These are phyloP conservation scores for Catostomus latipinnis DNA, from an alignment of 2,797 vertebrate species.

Conservation along the genomic window DNA sequence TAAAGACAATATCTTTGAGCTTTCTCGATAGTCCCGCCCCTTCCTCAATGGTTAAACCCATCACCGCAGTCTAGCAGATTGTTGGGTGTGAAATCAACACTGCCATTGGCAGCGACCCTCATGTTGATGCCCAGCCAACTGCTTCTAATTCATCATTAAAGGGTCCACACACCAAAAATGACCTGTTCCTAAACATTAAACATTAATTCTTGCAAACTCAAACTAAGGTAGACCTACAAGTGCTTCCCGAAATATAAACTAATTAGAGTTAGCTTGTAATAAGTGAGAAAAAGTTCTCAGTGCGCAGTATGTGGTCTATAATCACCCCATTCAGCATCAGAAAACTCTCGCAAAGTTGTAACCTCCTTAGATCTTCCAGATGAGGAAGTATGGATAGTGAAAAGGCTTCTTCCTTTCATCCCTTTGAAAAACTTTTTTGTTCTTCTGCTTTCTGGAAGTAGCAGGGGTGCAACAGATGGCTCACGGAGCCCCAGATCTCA, in stretches of 20 bases:
- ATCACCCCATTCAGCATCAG: slow-evolving; percentile 8
- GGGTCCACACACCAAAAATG: background rate
- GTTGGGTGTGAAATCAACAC: slow-evolving; percentile 54
- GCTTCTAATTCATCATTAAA: slow-evolving; percentile 1
- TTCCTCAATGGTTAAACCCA: slow-evolving; percentile 30
- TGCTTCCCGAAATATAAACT: slow-evolving; percentile 15
- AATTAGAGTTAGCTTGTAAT: background rate
- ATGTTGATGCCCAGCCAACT: slow-evolving; percentile 11
- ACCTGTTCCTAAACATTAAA: slow-evolving; percentile 9
- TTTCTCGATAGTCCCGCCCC: slow-evolving; percentile 12
- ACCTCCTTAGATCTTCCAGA: slow-evolving; percentile 37
- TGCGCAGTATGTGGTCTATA: background rate
- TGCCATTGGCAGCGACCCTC: slow-evolving; percentile 25
- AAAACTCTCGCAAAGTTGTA: slow-evolving; percentile 18
- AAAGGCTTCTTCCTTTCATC: slow-evolving; percentile 29
- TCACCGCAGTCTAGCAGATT: slow-evolving; percentile 40
- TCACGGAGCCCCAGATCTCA: slow-evolving; percentile 75
- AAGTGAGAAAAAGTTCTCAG: slow-evolving; percentile 5
- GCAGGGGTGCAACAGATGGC: slow-evolving; percentile 81
- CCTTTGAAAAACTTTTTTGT: slow-evolving; percentile 58
- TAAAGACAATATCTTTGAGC: background rate
- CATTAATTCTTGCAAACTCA: background rate
- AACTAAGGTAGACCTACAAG: slow-evolving; percentile 26
- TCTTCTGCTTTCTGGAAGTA: slow-evolving; percentile 63
- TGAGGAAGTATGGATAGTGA: slow-evolving; percentile 21